These are phyloP conservation scores for Halictus ligatus DNA, from an alignment of 2,888 invertebrate genomes.

Conservation along the genomic window DNA sequence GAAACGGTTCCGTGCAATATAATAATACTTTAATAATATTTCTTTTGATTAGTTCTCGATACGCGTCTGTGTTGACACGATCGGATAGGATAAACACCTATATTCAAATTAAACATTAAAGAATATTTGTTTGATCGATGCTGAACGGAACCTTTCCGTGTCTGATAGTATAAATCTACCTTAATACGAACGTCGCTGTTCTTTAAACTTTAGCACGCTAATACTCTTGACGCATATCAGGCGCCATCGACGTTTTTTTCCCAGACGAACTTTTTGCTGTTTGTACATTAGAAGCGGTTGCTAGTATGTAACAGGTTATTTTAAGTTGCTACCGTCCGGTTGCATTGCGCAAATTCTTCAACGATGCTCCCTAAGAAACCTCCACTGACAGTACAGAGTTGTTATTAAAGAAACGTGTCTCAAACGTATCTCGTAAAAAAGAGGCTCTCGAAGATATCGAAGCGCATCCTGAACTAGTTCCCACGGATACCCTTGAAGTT, in stretches of 20 bases:
- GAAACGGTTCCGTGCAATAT: too few relatives aligned
- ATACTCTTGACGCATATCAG: background rate
- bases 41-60: too few relatives aligned
- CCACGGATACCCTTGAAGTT: background rate
- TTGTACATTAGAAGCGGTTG: background rate
- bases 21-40: too few relatives aligned
- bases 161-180: too few relatives aligned
- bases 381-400: background rate
- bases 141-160: too few relatives aligned
- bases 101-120: too few relatives aligned
- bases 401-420: background rate
- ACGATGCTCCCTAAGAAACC: constrained; percentile 38
- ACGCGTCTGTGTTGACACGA: too few relatives aligned
- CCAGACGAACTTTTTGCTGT: background rate
- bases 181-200: background rate
- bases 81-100: too few relatives aligned
- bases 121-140: too few relatives aligned
- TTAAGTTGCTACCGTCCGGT: background rate
- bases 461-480: background rate
- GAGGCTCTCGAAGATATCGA: background rate
- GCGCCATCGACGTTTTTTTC: background rate
- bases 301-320: constrained; percentile 6
- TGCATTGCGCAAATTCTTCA: constrained; percentile 72
- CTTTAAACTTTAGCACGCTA: background rate
- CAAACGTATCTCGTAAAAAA: background rate